Evolutionary conservation across 2,888 invertebrate species (phyloP), one percentile per base, ranked within the genome.

Genomic region (Thyatira batis): DNA sequence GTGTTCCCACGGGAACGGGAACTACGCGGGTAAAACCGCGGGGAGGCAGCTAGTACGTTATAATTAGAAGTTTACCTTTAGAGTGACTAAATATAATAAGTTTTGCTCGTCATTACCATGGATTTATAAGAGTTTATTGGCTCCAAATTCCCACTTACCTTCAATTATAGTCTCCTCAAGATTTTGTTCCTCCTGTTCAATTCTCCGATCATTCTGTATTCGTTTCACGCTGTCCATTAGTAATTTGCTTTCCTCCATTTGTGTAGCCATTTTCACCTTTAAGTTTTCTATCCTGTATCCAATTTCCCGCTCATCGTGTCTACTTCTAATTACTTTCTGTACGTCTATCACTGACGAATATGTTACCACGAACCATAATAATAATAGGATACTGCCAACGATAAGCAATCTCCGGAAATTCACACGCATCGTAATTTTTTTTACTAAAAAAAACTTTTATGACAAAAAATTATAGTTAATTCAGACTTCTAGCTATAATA

Each of bases 341-440:
- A 82, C 68, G 23, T 81, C 80, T 61, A 82, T 67, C 45, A 78
- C 54, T 0, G 85, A 82, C 2, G 80, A 78, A 59, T 85, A 87
- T 0, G 82, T 75, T 54, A 82, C 67, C 6, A 89, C 45, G 4
- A 88, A 58, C 85, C 89, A 90, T 53, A 89, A 52, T 50, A 84
- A 58, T 1, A 78, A 58, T 6, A 80, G 54, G 13, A 80, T 55
- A 11, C 72, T 69, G 39, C 78, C 65, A 2, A 78, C 62, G 43
- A 83, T 51, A 3, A 80, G 66, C 43, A 87, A 53, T 75, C 84
- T 89, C 55, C 79, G 78, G 44, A 85, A 57, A 65, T 89, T 87
- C n/a, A 88, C 52, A 65, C 92, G 86, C 92, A 92, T 92, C 71
- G 77, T 88, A 44, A 20, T 50, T 17, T 17, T 11, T 33, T 25